These are phyloP conservation scores for Proteles cristata DNA, from an alignment of 2,113 vertebrate genomes.

Conservation along the genomic window DNA sequence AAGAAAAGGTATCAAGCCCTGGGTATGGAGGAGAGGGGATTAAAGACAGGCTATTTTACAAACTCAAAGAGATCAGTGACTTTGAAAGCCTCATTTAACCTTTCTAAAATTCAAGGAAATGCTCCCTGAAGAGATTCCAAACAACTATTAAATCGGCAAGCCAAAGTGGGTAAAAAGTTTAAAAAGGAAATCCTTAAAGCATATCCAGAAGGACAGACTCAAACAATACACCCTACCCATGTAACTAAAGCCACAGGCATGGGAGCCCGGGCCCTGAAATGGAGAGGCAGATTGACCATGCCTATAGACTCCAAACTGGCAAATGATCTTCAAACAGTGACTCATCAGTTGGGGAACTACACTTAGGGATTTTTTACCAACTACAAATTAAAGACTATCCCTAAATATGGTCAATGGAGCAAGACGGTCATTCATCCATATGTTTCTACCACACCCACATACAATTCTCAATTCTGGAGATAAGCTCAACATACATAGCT, in stretches of 20 bases:
- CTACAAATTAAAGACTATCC: conserved; percentile 36
- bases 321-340: not conserved
- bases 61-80: not conserved
- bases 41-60: not conserved
- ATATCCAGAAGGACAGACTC: not conserved
- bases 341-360: not conserved
- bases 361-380: not conserved
- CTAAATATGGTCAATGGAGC: conserved; percentile 10
- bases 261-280: not conserved
- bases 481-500: not conserved
- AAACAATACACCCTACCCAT: not conserved
- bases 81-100: not conserved
- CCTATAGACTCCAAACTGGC: not conserved
- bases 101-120: conserved; percentile 55
- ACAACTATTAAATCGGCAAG: not conserved
- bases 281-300: not conserved
- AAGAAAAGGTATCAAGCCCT: not conserved
- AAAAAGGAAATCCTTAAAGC: not conserved
- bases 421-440: conserved; percentile 12
- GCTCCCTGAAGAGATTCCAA: not conserved
- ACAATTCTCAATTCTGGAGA: conserved; percentile 26
- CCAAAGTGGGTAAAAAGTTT: conserved; percentile 1
- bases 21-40: not conserved
- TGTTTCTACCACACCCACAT: conserved; percentile 13
- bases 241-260: not conserved